phyloP scores from a whole-genome alignment of 1,140 invertebrate species.

The Anoplolepis gracilipes region DNA sequence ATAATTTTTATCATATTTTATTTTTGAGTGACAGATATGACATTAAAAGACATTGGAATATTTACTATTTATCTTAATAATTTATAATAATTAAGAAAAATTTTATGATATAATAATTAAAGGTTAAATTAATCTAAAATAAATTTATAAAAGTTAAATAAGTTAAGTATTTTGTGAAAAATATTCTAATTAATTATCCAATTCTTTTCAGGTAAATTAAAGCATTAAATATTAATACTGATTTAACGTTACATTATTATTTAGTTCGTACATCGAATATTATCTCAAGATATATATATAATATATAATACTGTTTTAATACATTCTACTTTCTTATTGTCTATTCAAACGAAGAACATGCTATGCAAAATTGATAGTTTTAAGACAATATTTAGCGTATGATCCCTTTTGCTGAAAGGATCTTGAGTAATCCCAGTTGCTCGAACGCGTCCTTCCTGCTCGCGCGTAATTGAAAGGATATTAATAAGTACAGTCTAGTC shows the following conservation, averaged over 20 bases:
- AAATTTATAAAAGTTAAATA: neutral
- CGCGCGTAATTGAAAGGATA: slow-evolving; percentile 34
- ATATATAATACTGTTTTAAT: too few relatives aligned
- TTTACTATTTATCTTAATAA: slow-evolving; percentile 49
- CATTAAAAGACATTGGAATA: slow-evolving; percentile 30
- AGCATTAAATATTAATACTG: neutral
- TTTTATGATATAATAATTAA: neutral
- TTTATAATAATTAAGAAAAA: neutral
- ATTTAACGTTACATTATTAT: neutral
- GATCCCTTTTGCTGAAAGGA: slow-evolving; percentile 39
- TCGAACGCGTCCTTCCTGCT: slow-evolving; percentile 27
- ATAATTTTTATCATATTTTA: slow-evolving; percentile 3
- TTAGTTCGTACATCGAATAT: neutral
- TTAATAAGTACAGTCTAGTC: slow-evolving; percentile 52
- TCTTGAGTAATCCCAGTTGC: slow-evolving; percentile 26
- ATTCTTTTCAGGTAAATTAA: neutral
- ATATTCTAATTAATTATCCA: neutral
- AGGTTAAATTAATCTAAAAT: neutral
- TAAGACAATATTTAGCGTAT: slow-evolving; percentile 27
- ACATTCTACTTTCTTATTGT: slow-evolving; percentile 15
- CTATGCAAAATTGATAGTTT: slow-evolving; percentile 40
- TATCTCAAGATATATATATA: too few relatives aligned
- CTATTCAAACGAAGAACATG: slow-evolving; percentile 25
- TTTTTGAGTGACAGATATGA: slow-evolving; percentile 38
- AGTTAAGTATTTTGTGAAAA: neutral